A percentile compares a stretch with the other conserved stretches of the same genome.
These are phyloP conservation scores for Caenorhabditis doughertyi DNA, from an alignment of 2,888 invertebrate genomes.

Conservation along the genomic window DNA sequence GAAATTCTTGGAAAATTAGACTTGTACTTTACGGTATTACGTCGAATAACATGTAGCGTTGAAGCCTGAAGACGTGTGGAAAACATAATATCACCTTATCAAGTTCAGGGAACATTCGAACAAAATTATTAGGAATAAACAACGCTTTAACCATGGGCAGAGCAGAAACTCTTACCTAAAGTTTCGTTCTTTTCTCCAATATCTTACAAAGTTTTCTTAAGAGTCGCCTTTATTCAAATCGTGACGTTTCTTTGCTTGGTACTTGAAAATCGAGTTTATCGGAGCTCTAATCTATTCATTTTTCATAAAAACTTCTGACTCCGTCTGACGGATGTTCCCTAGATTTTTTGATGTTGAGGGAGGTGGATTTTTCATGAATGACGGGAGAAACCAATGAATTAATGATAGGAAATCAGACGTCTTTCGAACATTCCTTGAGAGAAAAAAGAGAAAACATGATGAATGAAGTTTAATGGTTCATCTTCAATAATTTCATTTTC, in stretches of 20 bases:
- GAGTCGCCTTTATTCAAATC: neutral
- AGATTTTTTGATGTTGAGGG: too few species aligned
- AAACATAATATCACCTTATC: neutral
- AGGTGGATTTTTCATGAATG: conserved; percentile 2
- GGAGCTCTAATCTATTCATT: neutral
- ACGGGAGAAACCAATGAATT: conserved; percentile 24
- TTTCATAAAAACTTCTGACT: conserved; percentile 2
- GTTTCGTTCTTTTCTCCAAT: too few species aligned
- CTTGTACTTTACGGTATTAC: neutral
- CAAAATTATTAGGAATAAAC: too few species aligned
- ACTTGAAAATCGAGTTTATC: conserved; percentile 18
- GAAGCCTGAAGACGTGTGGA: neutral
- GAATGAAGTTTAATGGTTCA: neutral
- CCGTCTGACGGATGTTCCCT: too few species aligned
- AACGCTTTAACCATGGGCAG: neutral
- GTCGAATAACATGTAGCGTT: neutral
- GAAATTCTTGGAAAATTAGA: conserved; percentile 12
- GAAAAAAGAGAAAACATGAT: neutral
- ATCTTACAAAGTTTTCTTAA: neutral
- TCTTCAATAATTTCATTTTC: conserved; percentile 23
- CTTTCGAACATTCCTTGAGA: neutral
- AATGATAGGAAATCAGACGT: conserved; percentile 13
- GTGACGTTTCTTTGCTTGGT: conserved; percentile 25
- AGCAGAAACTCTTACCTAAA: neutral
- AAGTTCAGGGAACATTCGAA: too few species aligned